Conservation (phyloP, 2,113 vertebrate species). For the Ibidorhyncha struthersii region DNA sequence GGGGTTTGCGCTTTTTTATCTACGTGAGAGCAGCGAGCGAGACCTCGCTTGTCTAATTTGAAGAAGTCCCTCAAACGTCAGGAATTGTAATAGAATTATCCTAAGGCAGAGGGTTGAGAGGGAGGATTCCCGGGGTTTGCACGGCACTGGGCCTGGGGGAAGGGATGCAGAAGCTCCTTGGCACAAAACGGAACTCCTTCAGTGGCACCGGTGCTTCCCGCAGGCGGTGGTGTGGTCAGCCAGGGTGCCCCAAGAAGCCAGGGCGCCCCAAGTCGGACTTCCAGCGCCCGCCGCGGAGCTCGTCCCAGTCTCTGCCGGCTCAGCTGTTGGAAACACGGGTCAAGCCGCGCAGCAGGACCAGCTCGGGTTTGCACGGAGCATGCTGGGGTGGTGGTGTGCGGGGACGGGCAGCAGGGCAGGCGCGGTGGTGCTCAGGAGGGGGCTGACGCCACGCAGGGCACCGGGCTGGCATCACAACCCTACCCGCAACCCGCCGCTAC, state of each 20-base stretch:
- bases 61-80: constrained; percentile 15
- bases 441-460: fast-evolving
- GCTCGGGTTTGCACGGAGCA: neutral
- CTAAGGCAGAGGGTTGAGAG: neutral
- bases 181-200: neutral
- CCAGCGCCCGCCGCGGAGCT: neutral
- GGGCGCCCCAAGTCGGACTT: neutral
- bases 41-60: neutral
- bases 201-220: neutral
- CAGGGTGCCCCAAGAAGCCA: neutral
- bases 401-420: too few species aligned
- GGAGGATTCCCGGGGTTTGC: constrained; percentile 1
- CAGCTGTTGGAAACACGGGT: neutral
- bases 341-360: neutral
- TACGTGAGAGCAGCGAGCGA: neutral
- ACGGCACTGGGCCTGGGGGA: neutral
- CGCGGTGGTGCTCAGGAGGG: neutral
- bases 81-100: neutral
- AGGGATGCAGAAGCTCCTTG: neutral
- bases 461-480: neutral
- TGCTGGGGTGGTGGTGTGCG: neutral
- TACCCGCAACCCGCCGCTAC: neutral
- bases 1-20: neutral
- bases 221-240: neutral
- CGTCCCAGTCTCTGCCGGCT: neutral